These are phyloP conservation scores for Nothocercus julius DNA, from an alignment of 2,113 vertebrate species.

Conservation along the genomic window DNA sequence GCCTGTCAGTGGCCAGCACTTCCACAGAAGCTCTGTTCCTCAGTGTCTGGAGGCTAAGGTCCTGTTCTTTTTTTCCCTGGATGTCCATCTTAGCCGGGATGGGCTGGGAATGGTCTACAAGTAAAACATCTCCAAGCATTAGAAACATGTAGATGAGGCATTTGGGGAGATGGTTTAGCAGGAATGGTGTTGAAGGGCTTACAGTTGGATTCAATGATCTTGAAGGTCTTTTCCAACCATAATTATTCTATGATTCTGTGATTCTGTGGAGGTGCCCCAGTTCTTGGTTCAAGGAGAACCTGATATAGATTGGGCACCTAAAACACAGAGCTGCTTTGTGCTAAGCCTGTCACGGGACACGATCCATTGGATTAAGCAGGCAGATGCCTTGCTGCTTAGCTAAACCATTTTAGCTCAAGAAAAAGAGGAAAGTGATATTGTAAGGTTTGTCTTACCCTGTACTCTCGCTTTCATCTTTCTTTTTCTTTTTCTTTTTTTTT, in stretches of 20 bases:
- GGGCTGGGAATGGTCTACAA: background rate
- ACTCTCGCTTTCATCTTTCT: background rate
- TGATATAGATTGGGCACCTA: background rate
- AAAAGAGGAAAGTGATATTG: background rate
- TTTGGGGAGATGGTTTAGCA: too few species aligned
- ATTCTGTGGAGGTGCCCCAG: background rate
- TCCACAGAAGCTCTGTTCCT: background rate
- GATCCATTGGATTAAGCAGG: background rate
- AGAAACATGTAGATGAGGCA: too few species aligned
- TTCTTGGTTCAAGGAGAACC: background rate
- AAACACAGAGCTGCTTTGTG: background rate
- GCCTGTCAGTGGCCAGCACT: background rate
- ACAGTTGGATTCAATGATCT: too few species aligned
- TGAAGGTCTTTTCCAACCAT: too few species aligned
- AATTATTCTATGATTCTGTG: too few species aligned
- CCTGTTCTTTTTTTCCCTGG: background rate
- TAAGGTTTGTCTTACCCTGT: background rate
- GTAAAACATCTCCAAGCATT: background rate
- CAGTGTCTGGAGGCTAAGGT: background rate
- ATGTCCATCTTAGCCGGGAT: rapidly evolving
- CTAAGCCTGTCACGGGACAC: background rate
- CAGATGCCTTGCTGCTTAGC: background rate
- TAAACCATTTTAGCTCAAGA: background rate
- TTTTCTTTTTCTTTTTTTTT: too few species aligned
- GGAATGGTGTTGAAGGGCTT: too few species aligned